A percentile compares a stretch with the other conserved stretches of the same genome.
Conservation (phyloP, 2,888 invertebrate species). For the Tricholauxania praeusta region DNA sequence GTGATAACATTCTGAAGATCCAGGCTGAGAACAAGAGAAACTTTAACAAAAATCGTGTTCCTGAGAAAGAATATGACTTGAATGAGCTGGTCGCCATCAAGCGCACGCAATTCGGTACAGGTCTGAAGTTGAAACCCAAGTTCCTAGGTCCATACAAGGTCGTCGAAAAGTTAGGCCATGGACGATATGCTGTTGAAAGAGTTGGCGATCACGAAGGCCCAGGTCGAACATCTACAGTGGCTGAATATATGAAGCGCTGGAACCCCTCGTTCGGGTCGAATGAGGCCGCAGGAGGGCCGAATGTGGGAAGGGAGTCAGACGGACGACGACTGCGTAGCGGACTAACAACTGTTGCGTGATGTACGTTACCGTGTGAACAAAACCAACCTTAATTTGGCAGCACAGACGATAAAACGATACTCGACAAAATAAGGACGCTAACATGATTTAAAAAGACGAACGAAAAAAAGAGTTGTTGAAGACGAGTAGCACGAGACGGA, state of each 20-base stretch:
- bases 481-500: no score
- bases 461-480: no score
- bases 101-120: slow-evolving; percentile 43
- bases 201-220: slow-evolving; percentile 41
- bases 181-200: slow-evolving; percentile 42
- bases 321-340: neutral
- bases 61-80: no score
- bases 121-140: slow-evolving; percentile 39
- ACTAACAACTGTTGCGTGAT: no score
- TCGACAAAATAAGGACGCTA: no score
- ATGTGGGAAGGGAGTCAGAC: slow-evolving; percentile 22
- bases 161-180: slow-evolving; percentile 11
- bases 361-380: no score
- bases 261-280: slow-evolving; percentile 34
- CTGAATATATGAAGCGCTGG: slow-evolving; percentile 41
- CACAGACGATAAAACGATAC: no score
- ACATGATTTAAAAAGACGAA: no score
- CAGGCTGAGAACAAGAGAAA: no score
- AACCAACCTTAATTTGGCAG: no score
- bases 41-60: no score
- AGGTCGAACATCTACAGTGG: slow-evolving; percentile 24
- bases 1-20: no score
- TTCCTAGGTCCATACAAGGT: slow-evolving; percentile 44
- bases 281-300: slow-evolving; percentile 33
- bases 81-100: slow-evolving; percentile 44